Percentiles rank a stretch among this genome's conserved stretches.
These are phyloP conservation scores for Drosophila neonasuta DNA, from an alignment of 2,888 invertebrate genomes.

Conservation along the genomic window DNA sequence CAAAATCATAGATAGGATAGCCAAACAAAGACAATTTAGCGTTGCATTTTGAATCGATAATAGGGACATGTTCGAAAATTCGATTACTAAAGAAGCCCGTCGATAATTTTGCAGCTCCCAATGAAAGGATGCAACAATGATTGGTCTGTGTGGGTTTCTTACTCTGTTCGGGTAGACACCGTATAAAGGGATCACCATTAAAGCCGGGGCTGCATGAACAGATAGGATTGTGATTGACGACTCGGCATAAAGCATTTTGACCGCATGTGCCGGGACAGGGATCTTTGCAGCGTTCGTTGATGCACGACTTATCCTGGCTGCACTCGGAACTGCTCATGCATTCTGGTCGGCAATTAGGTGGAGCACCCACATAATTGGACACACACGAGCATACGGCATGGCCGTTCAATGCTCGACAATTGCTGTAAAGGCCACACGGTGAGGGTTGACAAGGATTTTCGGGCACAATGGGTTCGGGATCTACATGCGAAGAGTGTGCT, in stretches of 20 bases:
- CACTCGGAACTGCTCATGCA: slow-evolving; percentile 93
- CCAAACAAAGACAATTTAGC: not conserved
- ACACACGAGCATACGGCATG: slow-evolving; percentile 92
- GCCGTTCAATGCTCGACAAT: slow-evolving; percentile 87
- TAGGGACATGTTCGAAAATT: no score
- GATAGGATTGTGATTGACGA: slow-evolving; percentile 92
- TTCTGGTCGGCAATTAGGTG: slow-evolving; percentile 90
- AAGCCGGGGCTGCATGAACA: slow-evolving; percentile 90
- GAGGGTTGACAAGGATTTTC: slow-evolving; percentile 86
- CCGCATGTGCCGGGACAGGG: slow-evolving; percentile 94
- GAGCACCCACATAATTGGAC: slow-evolving; percentile 89
- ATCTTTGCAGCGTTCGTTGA: slow-evolving; percentile 90
- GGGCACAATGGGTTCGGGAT: slow-evolving; percentile 77
- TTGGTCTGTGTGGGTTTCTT: slow-evolving; percentile 81
- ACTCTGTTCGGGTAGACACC: slow-evolving; percentile 88
- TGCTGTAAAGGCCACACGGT: slow-evolving; percentile 91
- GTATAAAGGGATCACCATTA: slow-evolving; percentile 91
- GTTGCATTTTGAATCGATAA: not conserved
- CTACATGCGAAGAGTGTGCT: slow-evolving; percentile 53
- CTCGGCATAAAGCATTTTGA: slow-evolving; percentile 90
- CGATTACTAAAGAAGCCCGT: no score
- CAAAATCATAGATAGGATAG: slow-evolving; percentile 6
- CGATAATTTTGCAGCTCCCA: slow-evolving; percentile 4
- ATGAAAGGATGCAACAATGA: slow-evolving; percentile 13
- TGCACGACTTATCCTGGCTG: slow-evolving; percentile 90